Evolutionary conservation across 1,140 invertebrate genomes (phyloP).

Genomic region (Hyles vespertilio): DNA sequence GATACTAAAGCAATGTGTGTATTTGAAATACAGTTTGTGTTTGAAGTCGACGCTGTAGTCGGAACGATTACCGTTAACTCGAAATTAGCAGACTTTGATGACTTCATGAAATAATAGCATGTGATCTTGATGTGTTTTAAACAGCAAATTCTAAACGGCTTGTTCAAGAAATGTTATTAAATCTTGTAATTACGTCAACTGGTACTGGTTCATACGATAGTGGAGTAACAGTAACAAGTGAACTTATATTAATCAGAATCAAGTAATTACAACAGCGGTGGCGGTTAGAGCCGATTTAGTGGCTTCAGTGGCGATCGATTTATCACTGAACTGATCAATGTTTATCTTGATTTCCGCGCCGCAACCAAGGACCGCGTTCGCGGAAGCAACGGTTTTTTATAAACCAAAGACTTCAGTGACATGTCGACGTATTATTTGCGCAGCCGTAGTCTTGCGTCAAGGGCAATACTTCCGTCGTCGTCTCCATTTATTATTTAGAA

Average conservation of each 20-base stretch:
- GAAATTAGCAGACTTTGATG: constrained; percentile 11
- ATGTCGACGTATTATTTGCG: constrained; percentile 35
- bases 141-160: constrained; percentile 24
- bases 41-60: too few species aligned
- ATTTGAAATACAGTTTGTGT: too few species aligned
- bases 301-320: neutral
- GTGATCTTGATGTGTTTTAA: constrained; percentile 10
- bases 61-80: constrained; percentile 10
- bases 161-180: constrained; percentile 25
- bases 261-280: constrained; percentile 6
- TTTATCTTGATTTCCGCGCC: constrained; percentile 31
- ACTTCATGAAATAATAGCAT: constrained; percentile 14
- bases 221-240: neutral
- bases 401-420: constrained; percentile 29
- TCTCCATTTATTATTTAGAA: constrained; percentile 59
- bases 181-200: constrained; percentile 30
- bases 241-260: too few species aligned
- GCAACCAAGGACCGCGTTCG: constrained; percentile 18
- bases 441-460: constrained; percentile 35
- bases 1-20: too few species aligned
- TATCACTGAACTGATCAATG: constrained; percentile 19
- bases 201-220: neutral
- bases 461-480: constrained; percentile 51
- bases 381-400: constrained; percentile 36
- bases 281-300: neutral